Evolutionary conservation across 2,113 vertebrate species (phyloP), one percentile per base, ranked within the genome.

Genomic region (Baryphthengus martii): DNA sequence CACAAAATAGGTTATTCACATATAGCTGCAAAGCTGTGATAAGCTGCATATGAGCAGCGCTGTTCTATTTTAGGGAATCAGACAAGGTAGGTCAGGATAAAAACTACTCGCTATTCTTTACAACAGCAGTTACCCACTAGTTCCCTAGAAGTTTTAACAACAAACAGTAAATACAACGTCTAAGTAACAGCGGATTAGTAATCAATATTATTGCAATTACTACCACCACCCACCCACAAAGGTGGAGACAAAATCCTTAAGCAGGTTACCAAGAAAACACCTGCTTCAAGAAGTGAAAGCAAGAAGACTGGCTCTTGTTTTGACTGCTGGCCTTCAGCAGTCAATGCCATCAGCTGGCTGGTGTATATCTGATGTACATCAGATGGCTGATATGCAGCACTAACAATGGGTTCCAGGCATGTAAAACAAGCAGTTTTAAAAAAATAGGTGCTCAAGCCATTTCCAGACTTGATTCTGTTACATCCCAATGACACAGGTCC

Each of bases 1-100:
- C 95, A 96, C 77, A 95, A 96, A 96, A 94, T 95, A 96, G 92
- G 93, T 97, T 96, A 96, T 87, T 96, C 95, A 95, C 5, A 81
- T 58, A 89, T 78, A 93, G 84, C 75, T 91, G 49, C 0, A 0
- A 96, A 71, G 81, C 87, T 87, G 49, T 42, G 79, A 76, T 58
- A 94, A 93, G 89, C 66, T 89, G 79, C 62, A 85, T 85, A 91
- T 0, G 0, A 76, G 86, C 59, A 73, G 42, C 62, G 58, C 10
- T 68, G 90, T 42, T 96, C 95, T 96, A 94, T 93, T 96, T 96
- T 94, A 93, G 93, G 79, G 66, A 77, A 85, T 81, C 76, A 95
- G 80, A 94, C 73, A 75, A 97, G 93, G 89, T 92, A 96, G 80
- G 95, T 95, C 95, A 97, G 86, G 58, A 89, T 88, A 92, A 94